phyloP scores from a whole-genome alignment of 2,113 vertebrate species.

The Riparia riparia region DNA sequence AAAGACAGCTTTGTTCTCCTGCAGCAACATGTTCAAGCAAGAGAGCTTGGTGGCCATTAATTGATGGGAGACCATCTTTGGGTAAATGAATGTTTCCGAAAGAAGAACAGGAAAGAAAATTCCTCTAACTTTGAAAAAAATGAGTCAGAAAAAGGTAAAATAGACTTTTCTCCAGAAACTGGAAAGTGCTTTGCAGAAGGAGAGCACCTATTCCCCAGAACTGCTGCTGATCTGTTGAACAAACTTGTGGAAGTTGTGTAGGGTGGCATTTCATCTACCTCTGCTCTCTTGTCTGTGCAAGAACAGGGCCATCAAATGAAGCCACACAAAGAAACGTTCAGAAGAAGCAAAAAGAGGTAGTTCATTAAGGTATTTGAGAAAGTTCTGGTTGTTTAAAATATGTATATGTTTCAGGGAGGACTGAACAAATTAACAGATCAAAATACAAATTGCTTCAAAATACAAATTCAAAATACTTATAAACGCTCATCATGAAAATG shows the following conservation, averaged over 20 bases:
- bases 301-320: neutral
- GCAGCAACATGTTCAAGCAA: neutral
- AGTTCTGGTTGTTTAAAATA: neutral
- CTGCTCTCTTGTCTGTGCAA: neutral
- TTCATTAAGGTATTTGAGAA: neutral
- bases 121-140: neutral
- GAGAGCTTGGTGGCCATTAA: neutral
- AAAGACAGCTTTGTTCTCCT: neutral
- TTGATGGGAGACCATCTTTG: neutral
- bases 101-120: neutral
- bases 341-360: neutral
- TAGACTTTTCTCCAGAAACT: neutral
- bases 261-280: neutral
- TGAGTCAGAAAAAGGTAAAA: neutral
- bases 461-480: neutral
- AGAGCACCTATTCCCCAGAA: neutral
- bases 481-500: neutral
- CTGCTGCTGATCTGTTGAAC: neutral
- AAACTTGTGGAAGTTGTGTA: neutral
- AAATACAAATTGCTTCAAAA: neutral
- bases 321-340: neutral
- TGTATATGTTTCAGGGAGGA: neutral
- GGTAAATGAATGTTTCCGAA: neutral
- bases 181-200: neutral
- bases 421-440: neutral